Evolutionary conservation across 2,113 vertebrate genomes (phyloP).

Genomic region (Psephotus haematonotus): DNA sequence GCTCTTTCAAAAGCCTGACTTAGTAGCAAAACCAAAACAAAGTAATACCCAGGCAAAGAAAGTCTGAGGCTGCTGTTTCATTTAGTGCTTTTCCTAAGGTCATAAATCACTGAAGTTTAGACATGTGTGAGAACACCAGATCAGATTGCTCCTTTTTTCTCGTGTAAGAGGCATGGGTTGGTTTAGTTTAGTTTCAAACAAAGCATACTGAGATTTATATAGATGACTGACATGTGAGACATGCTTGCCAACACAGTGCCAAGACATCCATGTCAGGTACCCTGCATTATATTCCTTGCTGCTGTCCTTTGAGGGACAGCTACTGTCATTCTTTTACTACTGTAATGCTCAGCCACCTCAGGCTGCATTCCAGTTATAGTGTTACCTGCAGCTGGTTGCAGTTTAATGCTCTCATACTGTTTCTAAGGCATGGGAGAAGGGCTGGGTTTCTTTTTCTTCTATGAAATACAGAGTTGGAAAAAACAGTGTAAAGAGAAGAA

Average conservation of each 20-base stretch:
- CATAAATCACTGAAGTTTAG: not conserved
- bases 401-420: not conserved
- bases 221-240: not conserved
- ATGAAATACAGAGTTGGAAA: not conserved
- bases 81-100: not conserved
- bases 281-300: not conserved
- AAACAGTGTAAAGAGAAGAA: not conserved
- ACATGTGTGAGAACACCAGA: not conserved
- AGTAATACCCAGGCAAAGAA: not conserved
- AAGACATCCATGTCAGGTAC: not conserved
- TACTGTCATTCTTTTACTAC: not conserved
- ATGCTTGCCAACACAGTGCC: fast-evolving
- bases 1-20: not conserved
- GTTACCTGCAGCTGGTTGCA: not conserved
- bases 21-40: not conserved
- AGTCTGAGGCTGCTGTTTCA: not conserved
- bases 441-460: not conserved
- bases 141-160: not conserved
- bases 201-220: not conserved
- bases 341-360: not conserved
- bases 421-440: not conserved
- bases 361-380: not conserved
- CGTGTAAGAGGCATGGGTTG: not conserved
- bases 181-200: not conserved
- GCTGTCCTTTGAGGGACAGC: not conserved